Base-by-base conservation (phyloP, 2,888 invertebrate species). In the Crematogaster levior region DNA sequence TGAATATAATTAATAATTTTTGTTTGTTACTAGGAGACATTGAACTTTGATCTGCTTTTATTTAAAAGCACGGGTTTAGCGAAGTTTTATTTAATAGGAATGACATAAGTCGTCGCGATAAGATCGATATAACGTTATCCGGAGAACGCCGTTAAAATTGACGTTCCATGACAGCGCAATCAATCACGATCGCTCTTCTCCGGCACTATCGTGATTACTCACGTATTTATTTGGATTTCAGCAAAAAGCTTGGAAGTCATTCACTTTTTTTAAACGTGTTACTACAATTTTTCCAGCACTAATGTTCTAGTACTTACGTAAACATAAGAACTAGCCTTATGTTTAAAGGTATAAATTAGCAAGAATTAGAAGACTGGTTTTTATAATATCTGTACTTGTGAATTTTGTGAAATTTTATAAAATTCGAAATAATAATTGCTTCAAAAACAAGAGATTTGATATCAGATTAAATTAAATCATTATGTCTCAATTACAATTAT, bases 151-250 rank as follows among this genome's bases (percentile, higher is more conserved):
- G 24, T 40, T 18, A 27, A 53, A 65, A 75, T 75, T 51, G 65
- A 65, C 51, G 51, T 53, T 30, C 37, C 27, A 18, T n/a, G 75
- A 53, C 75, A 34, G 30, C 75, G 51, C 74, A n/a, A 65, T 75
- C 73, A 9, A 43, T 73, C 73, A 73, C 27, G 30, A 73, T 58
- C 60, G 6, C 46, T 74, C 34, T 56, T 72, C 2, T 12, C 40
- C 24, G 9, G 9, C 56, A 58, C 40, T 46, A 15, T 37, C 48
- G 0, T 12, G 48, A 51, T 48, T n/a, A 65, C 24, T 63, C 24
- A 24, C 24, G 21, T 18, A 18, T 74, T 48, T 56, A 37, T 37
- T 7, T n/a, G 56, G 24, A 40, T 58, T 46, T 40, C 58, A n/a
- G n/a, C 30, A 46, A 58, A 37, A 56, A 24, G 24, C 12, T 18